Evolutionary conservation across 2,888 invertebrate genomes (phyloP).

Genomic region (Nemapogon koenigi): DNA sequence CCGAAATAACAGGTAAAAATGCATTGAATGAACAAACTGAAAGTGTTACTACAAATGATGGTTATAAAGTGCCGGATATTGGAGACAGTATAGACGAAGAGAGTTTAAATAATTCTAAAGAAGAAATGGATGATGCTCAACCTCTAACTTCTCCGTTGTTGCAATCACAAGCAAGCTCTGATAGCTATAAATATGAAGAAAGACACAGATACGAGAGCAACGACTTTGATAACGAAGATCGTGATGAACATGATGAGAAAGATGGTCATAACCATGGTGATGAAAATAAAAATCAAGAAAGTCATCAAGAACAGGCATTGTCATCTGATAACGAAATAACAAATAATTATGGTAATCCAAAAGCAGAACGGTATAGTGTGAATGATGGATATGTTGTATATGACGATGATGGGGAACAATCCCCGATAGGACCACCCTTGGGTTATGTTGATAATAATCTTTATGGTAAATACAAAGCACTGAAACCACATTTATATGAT

Average conservation of each 20-base stretch:
- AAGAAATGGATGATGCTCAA: conserved; percentile 15
- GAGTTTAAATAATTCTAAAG: conserved; percentile 18
- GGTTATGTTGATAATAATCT: conserved; percentile 21
- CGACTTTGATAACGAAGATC: conserved; percentile 2
- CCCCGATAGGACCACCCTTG: conserved; percentile 17
- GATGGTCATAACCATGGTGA: conserved; percentile 13
- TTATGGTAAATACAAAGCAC: conserved; percentile 27
- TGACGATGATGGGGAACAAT: conserved; percentile 17
- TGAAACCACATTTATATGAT: conserved; percentile 28
- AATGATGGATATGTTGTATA: conserved; percentile 15
- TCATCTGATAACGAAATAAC: too few species aligned
- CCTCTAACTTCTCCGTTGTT: neutral
- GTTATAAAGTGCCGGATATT: conserved; percentile 8
- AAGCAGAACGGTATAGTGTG: conserved; percentile 10
- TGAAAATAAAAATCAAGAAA: conserved; percentile 11
- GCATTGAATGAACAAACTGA: neutral
- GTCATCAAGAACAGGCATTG: too few species aligned
- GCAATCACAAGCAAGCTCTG: conserved; percentile 1
- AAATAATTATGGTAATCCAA: too few species aligned
- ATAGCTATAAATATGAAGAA: neutral
- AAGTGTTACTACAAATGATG: neutral
- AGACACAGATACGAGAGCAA: neutral
- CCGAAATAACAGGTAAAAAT: neutral
- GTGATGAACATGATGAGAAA: conserved; percentile 17
- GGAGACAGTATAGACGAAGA: conserved; percentile 10